Evolutionary conservation across 2,888 invertebrate genomes (phyloP).

Genomic region (Norana najaformis): DNA sequence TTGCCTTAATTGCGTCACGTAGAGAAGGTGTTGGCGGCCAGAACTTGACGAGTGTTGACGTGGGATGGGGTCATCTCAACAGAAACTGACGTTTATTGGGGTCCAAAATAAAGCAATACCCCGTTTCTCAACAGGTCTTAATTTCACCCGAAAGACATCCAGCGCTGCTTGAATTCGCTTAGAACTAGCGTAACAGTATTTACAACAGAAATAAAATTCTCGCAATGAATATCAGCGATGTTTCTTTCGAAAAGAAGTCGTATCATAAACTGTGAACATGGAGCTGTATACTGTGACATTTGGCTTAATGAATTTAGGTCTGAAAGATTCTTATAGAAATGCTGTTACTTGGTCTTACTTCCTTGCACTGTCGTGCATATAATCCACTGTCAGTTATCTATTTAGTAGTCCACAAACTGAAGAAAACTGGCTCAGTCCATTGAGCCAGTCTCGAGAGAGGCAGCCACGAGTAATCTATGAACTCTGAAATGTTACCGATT

Average conservation of each 20-base stretch:
- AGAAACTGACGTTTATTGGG: conserved; percentile 4
- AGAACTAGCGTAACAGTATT: background rate
- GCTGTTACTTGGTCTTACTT: no score
- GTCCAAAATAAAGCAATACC: background rate
- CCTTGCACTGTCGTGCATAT: no score
- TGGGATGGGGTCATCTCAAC: background rate
- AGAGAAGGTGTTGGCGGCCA: background rate
- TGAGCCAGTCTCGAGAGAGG: no score
- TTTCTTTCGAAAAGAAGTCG: background rate
- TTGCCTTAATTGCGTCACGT: conserved; percentile 18
- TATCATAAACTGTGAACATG: no score
- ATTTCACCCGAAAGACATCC: background rate
- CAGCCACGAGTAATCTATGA: no score
- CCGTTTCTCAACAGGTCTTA: background rate
- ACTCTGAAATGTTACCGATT: no score
- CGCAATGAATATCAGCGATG: background rate
- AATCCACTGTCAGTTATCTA: no score
- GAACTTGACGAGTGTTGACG: background rate
- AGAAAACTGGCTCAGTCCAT: no score
- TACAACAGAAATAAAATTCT: background rate
- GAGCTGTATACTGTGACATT: no score
- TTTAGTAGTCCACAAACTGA: no score
- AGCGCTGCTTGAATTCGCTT: background rate
- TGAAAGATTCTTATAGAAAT: no score
- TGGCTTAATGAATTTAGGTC: no score